Evolutionary conservation across 2,888 invertebrate genomes (phyloP).

Genomic region (Diaprepes abbreviatus): DNA sequence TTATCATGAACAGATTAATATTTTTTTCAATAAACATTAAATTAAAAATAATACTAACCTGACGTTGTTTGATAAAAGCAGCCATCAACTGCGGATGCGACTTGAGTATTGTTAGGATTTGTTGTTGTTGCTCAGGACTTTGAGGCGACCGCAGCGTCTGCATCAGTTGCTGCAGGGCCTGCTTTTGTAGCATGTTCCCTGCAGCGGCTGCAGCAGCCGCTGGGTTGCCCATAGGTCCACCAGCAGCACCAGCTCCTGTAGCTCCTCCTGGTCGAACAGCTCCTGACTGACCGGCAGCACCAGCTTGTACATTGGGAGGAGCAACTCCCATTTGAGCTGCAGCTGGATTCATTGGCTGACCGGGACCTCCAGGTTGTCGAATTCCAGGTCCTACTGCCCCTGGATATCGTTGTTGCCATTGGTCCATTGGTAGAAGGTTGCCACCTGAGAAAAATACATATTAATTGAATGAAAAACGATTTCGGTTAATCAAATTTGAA

Average conservation of each 20-base stretch:
- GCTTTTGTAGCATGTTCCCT: conserved; percentile 67
- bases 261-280: conserved; percentile 61
- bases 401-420: conserved; percentile 70
- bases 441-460: conserved; percentile 64
- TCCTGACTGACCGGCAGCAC: conserved; percentile 44
- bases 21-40: too few species aligned
- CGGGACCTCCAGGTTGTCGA: conserved; percentile 57
- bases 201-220: conserved; percentile 50
- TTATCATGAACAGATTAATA: too few species aligned
- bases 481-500: too few species aligned
- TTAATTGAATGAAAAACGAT: too few species aligned
- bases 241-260: conserved; percentile 49
- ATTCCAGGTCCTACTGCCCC: conserved; percentile 43
- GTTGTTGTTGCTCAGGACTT: conserved; percentile 92
- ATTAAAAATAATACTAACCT: conserved; percentile 68
- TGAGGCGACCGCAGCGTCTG: conserved; percentile 91
- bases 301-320: conserved; percentile 49
- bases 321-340: conserved; percentile 35
- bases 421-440: conserved; percentile 71
- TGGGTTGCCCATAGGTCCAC: conserved; percentile 47
- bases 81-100: conserved; percentile 96
- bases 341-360: conserved; percentile 47
- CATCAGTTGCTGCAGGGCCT: conserved; percentile 88
- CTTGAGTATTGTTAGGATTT: conserved; percentile 90
- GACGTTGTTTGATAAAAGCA: conserved; percentile 91